These are phyloP conservation scores for Cirrhinus mrigala DNA, from an alignment of 2,797 vertebrate species.

Conservation along the genomic window DNA sequence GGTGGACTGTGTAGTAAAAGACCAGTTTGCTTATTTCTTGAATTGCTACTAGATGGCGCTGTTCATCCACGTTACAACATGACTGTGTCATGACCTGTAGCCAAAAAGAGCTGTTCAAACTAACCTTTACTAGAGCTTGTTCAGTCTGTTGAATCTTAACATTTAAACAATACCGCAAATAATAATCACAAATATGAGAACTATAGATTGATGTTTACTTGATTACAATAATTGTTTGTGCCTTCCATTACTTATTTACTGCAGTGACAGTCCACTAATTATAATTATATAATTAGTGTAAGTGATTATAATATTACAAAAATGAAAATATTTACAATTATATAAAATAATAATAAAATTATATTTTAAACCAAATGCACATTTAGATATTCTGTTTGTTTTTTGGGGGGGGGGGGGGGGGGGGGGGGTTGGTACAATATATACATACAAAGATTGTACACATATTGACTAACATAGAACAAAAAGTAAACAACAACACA, in stretches of 20 bases:
- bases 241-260: not conserved
- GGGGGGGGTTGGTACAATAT: too few species aligned
- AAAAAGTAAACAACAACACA: too few species aligned
- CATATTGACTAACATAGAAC: not conserved
- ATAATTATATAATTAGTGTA: not conserved
- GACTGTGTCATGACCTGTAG: not conserved
- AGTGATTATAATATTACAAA: not conserved
- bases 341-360: too few species aligned
- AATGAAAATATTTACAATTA: not conserved
- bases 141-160: too few species aligned
- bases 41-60: conserved; percentile 11
- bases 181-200: not conserved
- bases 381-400: not conserved
- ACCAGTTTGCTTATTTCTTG: not conserved
- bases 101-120: not conserved
- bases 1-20: not conserved
- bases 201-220: not conserved
- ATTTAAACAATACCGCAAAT: not conserved
- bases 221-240: not conserved
- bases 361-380: not conserved
- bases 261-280: not conserved
- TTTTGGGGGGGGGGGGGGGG: too few species aligned
- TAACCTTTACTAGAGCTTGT: not conserved
- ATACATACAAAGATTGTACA: not conserved
- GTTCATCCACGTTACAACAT: not conserved